Conservation (phyloP, 2,888 invertebrate species). For the Alloplasta piceator region DNA sequence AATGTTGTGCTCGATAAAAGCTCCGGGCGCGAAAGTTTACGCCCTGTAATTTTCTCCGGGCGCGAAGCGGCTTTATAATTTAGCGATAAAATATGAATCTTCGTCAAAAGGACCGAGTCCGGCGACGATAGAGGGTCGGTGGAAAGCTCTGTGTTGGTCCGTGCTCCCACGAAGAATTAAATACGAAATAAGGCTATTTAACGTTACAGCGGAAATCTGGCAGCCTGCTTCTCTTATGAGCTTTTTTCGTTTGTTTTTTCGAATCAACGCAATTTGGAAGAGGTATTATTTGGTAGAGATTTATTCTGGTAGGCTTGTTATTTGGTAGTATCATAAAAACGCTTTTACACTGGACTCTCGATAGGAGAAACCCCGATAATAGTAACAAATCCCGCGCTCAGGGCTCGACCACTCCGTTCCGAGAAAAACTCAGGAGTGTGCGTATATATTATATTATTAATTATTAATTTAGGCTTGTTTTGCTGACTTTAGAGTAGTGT, state of each 20-base stretch:
- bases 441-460: no score
- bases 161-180: constrained; percentile 37
- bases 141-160: background rate
- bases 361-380: no score
- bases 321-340: no score
- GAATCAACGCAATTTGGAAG: constrained; percentile 22
- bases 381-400: no score
- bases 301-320: no score
- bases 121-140: background rate
- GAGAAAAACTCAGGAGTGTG: no score
- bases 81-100: constrained; percentile 64
- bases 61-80: constrained; percentile 59
- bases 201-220: background rate
- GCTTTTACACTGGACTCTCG: no score
- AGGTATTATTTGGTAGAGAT: no score
- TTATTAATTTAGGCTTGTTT: no score
- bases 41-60: constrained; percentile 61
- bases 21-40: constrained; percentile 53
- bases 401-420: no score
- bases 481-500: no score
- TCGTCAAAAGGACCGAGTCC: constrained; percentile 50
- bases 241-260: constrained; percentile 11
- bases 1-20: constrained; percentile 61
- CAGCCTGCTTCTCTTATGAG: constrained; percentile 13
- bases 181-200: constrained; percentile 51